A percentile compares a stretch with the other conserved stretches of the same genome.
phyloP scores from a whole-genome alignment of 2,888 invertebrate genomes.

The Apantesis nais region DNA sequence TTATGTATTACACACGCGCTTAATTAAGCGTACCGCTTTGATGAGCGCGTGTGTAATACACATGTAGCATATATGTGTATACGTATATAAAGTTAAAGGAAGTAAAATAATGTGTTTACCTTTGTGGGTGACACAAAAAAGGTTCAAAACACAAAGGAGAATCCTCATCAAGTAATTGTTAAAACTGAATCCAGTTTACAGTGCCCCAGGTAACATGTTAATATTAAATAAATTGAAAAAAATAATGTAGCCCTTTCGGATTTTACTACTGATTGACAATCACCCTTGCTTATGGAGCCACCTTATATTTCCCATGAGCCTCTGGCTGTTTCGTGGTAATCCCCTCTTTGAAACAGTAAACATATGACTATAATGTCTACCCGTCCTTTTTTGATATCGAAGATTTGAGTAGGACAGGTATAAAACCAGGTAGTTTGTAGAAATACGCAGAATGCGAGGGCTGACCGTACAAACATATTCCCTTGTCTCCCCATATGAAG shows the following conservation, averaged over 20 bases:
- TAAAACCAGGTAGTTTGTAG: slow-evolving; percentile 49
- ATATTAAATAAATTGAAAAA: slow-evolving; percentile 75
- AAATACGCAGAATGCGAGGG: slow-evolving; percentile 56
- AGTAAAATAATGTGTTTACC: no score
- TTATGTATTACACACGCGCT: no score
- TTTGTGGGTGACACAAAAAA: not conserved
- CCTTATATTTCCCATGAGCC: slow-evolving; percentile 79
- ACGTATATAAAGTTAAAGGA: no score
- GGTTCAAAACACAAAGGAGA: not conserved
- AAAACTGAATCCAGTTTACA: slow-evolving; percentile 31
- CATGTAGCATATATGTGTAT: no score
- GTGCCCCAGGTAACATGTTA: slow-evolving; percentile 42
- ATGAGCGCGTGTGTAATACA: no score
- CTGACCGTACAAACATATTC: slow-evolving; percentile 74
- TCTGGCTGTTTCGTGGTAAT: slow-evolving; percentile 64
- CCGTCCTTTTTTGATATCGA: slow-evolving; percentile 50
- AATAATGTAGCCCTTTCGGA: slow-evolving; percentile 64
- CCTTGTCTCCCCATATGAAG: slow-evolving; percentile 70
- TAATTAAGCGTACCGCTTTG: no score
- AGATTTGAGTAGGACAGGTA: slow-evolving; percentile 53
- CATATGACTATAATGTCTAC: slow-evolving; percentile 59
- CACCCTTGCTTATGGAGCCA: slow-evolving; percentile 69
- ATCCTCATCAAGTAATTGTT: slow-evolving; percentile 33
- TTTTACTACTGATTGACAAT: slow-evolving; percentile 78
- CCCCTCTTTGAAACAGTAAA: slow-evolving; percentile 64